Percentiles rank a stretch among this genome's conserved stretches.
These are phyloP conservation scores for Notarius lentiginosus DNA, from an alignment of 2,113 vertebrate species.

Conservation along the genomic window DNA sequence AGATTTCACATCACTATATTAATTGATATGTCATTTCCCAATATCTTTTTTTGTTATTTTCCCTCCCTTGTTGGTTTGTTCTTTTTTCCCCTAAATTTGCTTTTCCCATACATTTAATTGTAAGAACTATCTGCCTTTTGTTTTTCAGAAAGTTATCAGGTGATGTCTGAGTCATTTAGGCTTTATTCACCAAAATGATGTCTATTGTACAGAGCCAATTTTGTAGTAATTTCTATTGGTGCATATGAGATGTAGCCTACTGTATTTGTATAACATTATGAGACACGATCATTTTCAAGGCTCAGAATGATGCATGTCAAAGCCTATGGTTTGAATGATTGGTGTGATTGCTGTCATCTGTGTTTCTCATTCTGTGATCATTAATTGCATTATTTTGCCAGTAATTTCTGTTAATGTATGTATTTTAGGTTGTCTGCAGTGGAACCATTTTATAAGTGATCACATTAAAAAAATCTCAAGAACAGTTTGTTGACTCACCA, in stretches of 20 bases:
- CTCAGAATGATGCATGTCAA: not conserved
- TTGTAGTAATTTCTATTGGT: conserved; percentile 97
- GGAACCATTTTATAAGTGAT: conserved; percentile 9
- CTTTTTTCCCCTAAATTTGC: not conserved
- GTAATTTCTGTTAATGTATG: conserved; percentile 7
- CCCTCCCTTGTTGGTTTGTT: not conserved
- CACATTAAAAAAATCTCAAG: not conserved
- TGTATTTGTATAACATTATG: conserved; percentile 1
- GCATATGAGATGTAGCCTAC: conserved; percentile 14
- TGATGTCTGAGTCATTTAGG: conserved; percentile 19
- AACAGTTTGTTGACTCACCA: conserved; percentile 17
- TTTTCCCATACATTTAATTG: conserved; percentile 58
- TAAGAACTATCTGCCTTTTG: conserved; percentile 60
- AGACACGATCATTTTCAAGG: not conserved
- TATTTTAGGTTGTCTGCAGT: conserved; percentile 19
- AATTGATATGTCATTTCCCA: not conserved
- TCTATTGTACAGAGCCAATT: conserved; percentile 98
- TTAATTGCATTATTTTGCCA: not conserved
- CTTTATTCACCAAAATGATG: conserved; percentile 93
- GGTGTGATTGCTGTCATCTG: not conserved
- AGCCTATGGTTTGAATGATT: not conserved
- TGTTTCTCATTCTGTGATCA: conserved; percentile 4
- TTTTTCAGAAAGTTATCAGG: conserved; percentile 16
- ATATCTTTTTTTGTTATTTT: not conserved
- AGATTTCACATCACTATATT: not conserved